These are phyloP conservation scores for Podabrus alpinus DNA, from an alignment of 2,888 invertebrate species.

Conservation along the genomic window DNA sequence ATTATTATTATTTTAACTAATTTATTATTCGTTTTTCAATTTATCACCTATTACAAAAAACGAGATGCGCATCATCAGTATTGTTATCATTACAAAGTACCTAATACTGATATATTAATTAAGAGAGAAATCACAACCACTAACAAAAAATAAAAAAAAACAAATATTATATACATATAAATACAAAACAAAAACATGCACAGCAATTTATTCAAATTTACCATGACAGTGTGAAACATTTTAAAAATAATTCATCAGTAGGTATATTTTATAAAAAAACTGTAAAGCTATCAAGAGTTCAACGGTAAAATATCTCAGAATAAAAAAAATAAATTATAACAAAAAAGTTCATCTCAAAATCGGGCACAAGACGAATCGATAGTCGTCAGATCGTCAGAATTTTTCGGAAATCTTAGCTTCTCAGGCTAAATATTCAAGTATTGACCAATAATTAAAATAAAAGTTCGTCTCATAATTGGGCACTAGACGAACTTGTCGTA, in stretches of 20 bases:
- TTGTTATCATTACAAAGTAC: conserved; percentile 7
- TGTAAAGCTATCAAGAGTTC: not conserved
- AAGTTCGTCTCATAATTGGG: conserved; percentile 51
- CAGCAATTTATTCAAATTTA: not conserved
- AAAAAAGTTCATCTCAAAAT: not conserved
- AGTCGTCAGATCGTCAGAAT: not conserved
- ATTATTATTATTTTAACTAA: not conserved
- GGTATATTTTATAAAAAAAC: not conserved
- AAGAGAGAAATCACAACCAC: conserved; percentile 27
- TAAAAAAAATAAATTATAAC: not conserved
- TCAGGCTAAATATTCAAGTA: not conserved
- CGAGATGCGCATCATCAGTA: conserved; percentile 8
- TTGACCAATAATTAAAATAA: conserved; percentile 37
- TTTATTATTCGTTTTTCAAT: not conserved
- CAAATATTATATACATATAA: not conserved
- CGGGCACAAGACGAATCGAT: not conserved
- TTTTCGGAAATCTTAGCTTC: not conserved
- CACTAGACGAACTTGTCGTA: conserved; percentile 57
- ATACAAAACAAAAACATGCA: not conserved
- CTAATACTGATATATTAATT: conserved; percentile 28
- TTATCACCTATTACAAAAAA: not conserved
- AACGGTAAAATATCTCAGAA: not conserved
- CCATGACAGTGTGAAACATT: not conserved
- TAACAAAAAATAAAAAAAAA: conserved; percentile 12
- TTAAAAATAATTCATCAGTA: not conserved